Evolutionary conservation across 2,888 invertebrate species (phyloP).

Genomic region (Drosophila silvestris): DNA sequence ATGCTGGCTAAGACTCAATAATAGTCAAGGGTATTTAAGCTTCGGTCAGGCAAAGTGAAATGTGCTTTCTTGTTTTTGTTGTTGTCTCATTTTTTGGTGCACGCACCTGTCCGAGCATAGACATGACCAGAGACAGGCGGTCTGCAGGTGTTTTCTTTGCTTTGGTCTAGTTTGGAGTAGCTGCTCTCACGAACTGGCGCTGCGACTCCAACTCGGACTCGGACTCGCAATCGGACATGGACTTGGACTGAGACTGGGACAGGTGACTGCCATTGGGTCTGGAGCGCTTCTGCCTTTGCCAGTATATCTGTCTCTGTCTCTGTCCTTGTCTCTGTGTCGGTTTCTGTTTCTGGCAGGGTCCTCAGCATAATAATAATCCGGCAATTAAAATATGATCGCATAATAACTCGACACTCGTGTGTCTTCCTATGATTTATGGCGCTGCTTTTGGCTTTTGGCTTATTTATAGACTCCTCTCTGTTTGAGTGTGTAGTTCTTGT

Average conservation of each 20-base stretch:
- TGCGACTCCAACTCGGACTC: slow-evolving; percentile 12
- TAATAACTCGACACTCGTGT: slow-evolving; percentile 81
- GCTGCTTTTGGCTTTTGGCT: slow-evolving; percentile 69
- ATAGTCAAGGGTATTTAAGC: slow-evolving; percentile 25
- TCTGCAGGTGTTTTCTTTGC: slow-evolving; percentile 81
- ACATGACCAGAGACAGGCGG: slow-evolving; percentile 75
- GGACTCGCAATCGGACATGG: background rate
- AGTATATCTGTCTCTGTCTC: background rate
- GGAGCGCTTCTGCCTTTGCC: slow-evolving; percentile 14
- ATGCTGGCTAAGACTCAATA: background rate
- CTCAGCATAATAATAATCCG: slow-evolving; percentile 80
- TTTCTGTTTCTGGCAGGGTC: slow-evolving; percentile 22
- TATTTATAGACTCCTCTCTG: slow-evolving; percentile 72
- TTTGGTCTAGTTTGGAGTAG: slow-evolving; percentile 50
- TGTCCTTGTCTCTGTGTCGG: slow-evolving; percentile 4
- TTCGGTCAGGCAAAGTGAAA: slow-evolving; percentile 8
- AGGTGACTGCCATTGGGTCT: slow-evolving; percentile 6
- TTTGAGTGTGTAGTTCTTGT: slow-evolving; percentile 49
- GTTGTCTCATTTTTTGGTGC: slow-evolving; percentile 48
- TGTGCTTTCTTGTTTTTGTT: slow-evolving; percentile 29
- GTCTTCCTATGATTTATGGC: slow-evolving; percentile 81
- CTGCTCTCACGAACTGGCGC: slow-evolving; percentile 14
- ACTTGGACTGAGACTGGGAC: slow-evolving; percentile 16
- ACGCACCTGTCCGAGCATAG: slow-evolving; percentile 78
- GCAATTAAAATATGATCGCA: slow-evolving; percentile 81